phyloP scores from a whole-genome alignment of 2,113 vertebrate species.

The Gallinago undulata region DNA sequence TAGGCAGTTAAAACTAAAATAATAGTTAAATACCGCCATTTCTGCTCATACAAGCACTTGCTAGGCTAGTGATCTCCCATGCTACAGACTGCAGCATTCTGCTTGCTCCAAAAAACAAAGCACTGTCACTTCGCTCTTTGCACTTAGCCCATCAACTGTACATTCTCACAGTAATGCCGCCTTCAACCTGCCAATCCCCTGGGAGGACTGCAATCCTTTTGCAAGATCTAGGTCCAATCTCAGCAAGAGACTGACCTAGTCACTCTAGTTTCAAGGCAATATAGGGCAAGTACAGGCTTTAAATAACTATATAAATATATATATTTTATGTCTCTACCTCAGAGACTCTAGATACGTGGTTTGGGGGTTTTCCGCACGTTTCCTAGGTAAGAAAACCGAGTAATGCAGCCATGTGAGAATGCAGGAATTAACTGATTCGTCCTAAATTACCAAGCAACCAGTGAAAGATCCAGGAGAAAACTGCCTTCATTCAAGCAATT shows the following conservation, averaged over 20 bases:
- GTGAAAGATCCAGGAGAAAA: background rate
- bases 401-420: background rate
- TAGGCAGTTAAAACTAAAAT: background rate
- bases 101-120: background rate
- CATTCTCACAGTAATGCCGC: background rate
- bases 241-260: background rate
- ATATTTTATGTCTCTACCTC: background rate
- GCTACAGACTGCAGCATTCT: background rate
- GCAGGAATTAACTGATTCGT: background rate
- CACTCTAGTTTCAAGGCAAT: background rate
- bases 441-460: background rate
- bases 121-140: background rate
- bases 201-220: background rate
- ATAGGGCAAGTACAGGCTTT: background rate
- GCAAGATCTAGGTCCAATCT: background rate
- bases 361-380: background rate
- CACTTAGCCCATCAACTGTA: background rate
- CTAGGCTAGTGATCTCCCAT: background rate
- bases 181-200: background rate
- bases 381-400: background rate
- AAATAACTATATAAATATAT: background rate
- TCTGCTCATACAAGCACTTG: background rate
- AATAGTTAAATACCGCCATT: background rate
- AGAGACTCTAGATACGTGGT: background rate
- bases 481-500: background rate